These are phyloP conservation scores for Agriopis marginaria DNA, from an alignment of 2,888 invertebrate species.

Conservation along the genomic window DNA sequence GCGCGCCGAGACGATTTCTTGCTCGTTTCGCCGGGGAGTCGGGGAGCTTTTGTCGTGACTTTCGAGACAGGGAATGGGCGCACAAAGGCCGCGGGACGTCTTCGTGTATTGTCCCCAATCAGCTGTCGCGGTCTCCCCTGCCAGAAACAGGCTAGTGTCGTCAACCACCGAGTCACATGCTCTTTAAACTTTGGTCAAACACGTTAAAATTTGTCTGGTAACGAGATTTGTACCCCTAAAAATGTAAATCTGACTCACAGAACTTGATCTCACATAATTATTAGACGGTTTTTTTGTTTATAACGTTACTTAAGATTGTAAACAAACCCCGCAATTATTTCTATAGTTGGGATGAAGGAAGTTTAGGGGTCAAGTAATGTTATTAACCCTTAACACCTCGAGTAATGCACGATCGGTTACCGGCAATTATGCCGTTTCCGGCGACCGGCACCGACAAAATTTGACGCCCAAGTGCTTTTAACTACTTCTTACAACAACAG, in stretches of 20 bases:
- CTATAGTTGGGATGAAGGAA: conserved; percentile 60
- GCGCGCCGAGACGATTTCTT: conserved; percentile 73
- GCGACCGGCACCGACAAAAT: conserved; percentile 61
- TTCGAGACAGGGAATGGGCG: conserved; percentile 63
- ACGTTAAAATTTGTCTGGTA: conserved; percentile 25
- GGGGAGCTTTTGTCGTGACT: conserved; percentile 64
- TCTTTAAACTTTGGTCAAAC: conserved; percentile 35
- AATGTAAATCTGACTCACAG: conserved; percentile 1
- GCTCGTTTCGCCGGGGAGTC: conserved; percentile 47
- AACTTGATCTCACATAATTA: conserved; percentile 11
- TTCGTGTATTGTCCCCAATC: conserved; percentile 80
- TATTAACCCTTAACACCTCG: conserved; percentile 83
- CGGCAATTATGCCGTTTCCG: conserved; percentile 79
- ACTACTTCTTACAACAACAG: conserved; percentile 33
- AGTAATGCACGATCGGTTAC: conserved; percentile 79
- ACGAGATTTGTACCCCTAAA: conserved; percentile 24
- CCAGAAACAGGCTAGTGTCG: conserved; percentile 53
- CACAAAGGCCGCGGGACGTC: conserved; percentile 83
- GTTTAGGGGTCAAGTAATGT: conserved; percentile 79
- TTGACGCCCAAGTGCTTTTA: conserved; percentile 57
- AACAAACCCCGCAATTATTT: conserved; percentile 45
- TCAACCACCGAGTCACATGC: conserved; percentile 57
- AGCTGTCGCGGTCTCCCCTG: conserved; percentile 78
- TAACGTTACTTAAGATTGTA: conserved; percentile 40
- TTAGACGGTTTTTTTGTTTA: conserved; percentile 36